Evolutionary conservation across 2,888 invertebrate genomes (phyloP), one percentile per base, ranked within the genome.

Genomic region (Tetheella fluctuosa): DNA sequence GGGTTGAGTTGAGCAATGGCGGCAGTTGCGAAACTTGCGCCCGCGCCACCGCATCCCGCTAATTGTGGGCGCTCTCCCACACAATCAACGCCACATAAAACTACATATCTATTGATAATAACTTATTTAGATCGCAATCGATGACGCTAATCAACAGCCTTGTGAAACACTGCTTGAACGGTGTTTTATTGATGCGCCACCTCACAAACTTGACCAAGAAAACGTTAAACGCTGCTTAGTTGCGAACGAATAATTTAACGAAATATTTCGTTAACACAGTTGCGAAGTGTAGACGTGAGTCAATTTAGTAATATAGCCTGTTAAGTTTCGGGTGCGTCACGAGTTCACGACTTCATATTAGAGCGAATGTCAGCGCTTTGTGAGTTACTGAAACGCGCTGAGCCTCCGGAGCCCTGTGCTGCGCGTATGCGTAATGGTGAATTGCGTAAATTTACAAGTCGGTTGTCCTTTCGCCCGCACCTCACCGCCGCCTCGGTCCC

Each of bases 1-100:
- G 92, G 91, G 92, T 91, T 90, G 89, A 85, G 89, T 91, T 90
- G 87, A 89, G 90, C 89, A 91, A 91, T 77, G 77, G 80, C 81
- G 76, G 76, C 79, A 65, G 76, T 91, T 91, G 91, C 89, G 88
- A 90, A 89, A 91, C 83, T 0, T 62, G 73, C 79, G 79, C 77
- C 76, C 76, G 79, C 84, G 84, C 90, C 62, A 72, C 79, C 78
- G 77, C 90, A 88, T 91, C 90, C 90, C 90, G 89, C 86, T 90
- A 85, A 89, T 89, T 89, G 85, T 89, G 83, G 81, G 80, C 87
- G 85, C 85, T 89, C 88, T 87, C 88, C 84, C 85, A 85, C 84
- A 83, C 81, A 65, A 57, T 60, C 53, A 68, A 68, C 62, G 62
- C 65, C 65, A 56, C 69, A 70, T 65, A 64, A 63, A 58, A 61